Base-by-base conservation (phyloP, 2,888 invertebrate species). In the Selenia dentaria region DNA sequence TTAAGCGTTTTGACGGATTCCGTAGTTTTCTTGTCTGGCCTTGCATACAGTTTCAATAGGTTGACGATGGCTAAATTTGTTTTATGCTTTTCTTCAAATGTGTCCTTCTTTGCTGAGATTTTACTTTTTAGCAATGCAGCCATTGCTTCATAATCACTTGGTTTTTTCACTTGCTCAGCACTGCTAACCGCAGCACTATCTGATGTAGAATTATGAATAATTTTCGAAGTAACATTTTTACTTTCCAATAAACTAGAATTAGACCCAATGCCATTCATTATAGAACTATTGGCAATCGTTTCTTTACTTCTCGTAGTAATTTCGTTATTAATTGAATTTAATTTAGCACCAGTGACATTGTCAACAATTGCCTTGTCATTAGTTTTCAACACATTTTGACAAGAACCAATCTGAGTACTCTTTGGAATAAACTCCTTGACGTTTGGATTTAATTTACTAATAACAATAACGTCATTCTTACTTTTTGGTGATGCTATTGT, bases 381-480 rank as follows among this genome's bases (percentile, higher is more conserved):
- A 16, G 10, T 11, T 6, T 14, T 10, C 2, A 1, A 35, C 32
- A 12, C 10, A 25, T 18, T 35, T 29, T 25, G 14, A 51, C 42
- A 51, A 46, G 32, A 6, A 5, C 5, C 12, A 18, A 8, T 11
- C 43, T n/a, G n/a, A n/a, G 12, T 6, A 2, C 8, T 9, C 41
- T 50, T 67, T 2, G 85, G 83, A 14, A 69, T 48, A 47, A 84
- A 87, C 47, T 75, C 79, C 2, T 55, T 6, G 0, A 79, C 79
- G 18, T 69, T 36, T 2, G 85, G 84, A 60, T 87, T 78, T 9
- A 84, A 58, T 59, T 72, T 79, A 45, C 71, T 81, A 29, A 70
- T 71, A 5, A 48, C 28, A 6, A 52, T 25, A 1, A 33, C 27
- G 16, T 26, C 16, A 1, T 2, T n/a, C 14, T 24, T 24, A 9